A percentile compares a stretch with the other conserved stretches of the same genome.
Evolutionary conservation across 2,113 vertebrate species (phyloP).

Genomic region (Scortum barcoo): DNA sequence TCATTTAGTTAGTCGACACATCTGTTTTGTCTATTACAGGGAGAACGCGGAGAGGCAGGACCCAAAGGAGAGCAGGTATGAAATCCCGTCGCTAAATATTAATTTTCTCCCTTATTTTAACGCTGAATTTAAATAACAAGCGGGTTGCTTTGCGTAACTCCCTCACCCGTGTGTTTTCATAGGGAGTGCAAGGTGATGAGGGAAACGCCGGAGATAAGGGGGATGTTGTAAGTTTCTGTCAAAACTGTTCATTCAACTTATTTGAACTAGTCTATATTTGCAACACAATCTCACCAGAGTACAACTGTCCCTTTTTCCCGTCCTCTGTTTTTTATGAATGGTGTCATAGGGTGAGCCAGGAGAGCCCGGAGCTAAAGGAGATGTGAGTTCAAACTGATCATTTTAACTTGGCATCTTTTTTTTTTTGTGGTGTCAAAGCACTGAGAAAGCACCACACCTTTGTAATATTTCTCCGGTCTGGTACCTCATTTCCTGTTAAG

Average conservation of each 20-base stretch:
- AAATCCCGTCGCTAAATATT: slow-evolving; percentile 2
- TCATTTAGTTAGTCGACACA: slow-evolving; percentile 2
- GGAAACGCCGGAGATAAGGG: slow-evolving; percentile 93
- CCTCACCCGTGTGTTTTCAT: slow-evolving; percentile 51
- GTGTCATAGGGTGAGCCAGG: slow-evolving; percentile 90
- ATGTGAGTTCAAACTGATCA: slow-evolving; percentile 86
- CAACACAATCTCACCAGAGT: background rate
- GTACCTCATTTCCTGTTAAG: slow-evolving; percentile 72
- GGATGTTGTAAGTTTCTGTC: slow-evolving; percentile 91
- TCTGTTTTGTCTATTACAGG: slow-evolving; percentile 80
- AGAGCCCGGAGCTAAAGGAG: slow-evolving; percentile 92
- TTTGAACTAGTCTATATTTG: background rate
- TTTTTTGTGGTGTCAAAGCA: background rate
- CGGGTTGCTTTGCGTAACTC: slow-evolving; percentile 13
- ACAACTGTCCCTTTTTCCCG: background rate
- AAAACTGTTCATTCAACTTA: background rate
- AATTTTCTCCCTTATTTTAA: background rate
- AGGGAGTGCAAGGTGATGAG: slow-evolving; percentile 94
- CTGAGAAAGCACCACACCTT: background rate
- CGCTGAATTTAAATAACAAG: slow-evolving; percentile 10
- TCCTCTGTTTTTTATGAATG: slow-evolving; percentile 22
- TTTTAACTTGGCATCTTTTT: background rate
- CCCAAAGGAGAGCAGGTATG: slow-evolving; percentile 95
- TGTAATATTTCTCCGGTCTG: slow-evolving; percentile 1
- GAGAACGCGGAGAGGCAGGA: slow-evolving; percentile 89